phyloP scores from a whole-genome alignment of 2,113 vertebrate species.

The Oenanthe melanoleuca region DNA sequence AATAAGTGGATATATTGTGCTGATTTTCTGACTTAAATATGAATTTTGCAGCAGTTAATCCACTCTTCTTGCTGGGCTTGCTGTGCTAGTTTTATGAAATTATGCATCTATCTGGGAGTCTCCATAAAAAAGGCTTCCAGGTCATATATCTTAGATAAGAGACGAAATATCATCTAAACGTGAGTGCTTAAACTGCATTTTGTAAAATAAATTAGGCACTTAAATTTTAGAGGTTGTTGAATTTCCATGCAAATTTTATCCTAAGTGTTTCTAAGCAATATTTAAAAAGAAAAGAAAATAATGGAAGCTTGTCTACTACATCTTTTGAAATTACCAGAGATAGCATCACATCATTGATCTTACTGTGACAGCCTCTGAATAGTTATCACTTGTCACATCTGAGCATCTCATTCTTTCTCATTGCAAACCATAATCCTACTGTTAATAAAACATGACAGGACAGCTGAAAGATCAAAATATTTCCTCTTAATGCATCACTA shows the following conservation, averaged over 20 bases:
- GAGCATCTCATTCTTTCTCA: not conserved
- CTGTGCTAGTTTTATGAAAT: not conserved
- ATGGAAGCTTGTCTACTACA: not conserved
- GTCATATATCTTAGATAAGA: not conserved
- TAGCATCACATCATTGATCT: not conserved
- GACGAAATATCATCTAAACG: not conserved
- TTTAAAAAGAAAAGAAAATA: not conserved
- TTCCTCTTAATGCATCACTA: not conserved
- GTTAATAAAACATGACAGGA: constrained; percentile 36
- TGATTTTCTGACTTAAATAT: not conserved
- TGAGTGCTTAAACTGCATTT: not conserved
- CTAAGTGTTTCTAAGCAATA: not conserved
- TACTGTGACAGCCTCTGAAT: constrained; percentile 14
- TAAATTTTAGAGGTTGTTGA: not conserved
- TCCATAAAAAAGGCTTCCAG: not conserved
- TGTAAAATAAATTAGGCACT: not conserved
- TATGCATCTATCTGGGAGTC: accelerated
- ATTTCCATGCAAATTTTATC: not conserved
- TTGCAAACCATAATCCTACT: constrained; percentile 26
- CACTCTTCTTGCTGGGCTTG: not conserved
- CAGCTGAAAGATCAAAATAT: constrained; percentile 46
- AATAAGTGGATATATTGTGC: not conserved
- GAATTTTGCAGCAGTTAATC: not conserved
- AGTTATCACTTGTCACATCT: constrained; percentile 11
- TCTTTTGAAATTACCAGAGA: not conserved